phyloP scores from a whole-genome alignment of 2,113 vertebrate species.

The Phainopepla nitens region DNA sequence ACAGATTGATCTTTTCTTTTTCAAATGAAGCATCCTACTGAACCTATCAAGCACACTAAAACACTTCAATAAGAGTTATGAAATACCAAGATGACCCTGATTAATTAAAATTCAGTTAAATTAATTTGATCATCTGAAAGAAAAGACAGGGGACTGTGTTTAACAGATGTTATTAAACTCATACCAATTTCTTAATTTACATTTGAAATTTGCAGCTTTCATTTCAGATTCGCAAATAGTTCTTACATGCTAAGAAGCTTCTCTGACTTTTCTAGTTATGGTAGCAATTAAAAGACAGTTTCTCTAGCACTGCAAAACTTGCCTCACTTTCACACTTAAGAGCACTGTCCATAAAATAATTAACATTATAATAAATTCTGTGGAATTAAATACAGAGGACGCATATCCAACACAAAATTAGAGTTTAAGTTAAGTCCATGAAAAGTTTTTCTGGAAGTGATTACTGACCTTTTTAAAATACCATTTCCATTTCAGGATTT shows the following conservation, averaged over 20 bases:
- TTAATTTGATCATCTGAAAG: neutral
- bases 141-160: accelerated
- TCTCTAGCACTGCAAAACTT: neutral
- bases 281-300: neutral
- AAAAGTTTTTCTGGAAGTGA: neutral
- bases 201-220: neutral
- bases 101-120: neutral
- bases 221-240: neutral
- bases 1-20: neutral
- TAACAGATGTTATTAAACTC: neutral
- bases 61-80: neutral
- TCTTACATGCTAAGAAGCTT: neutral
- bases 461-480: neutral
- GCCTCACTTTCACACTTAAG: neutral
- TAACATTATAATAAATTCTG: neutral
- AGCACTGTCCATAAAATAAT: neutral
- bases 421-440: neutral
- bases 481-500: neutral
- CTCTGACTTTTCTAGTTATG: neutral
- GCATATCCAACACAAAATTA: neutral
- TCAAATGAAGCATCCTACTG: neutral
- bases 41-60: neutral
- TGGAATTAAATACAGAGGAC: neutral
- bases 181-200: neutral
- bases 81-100: neutral